These are phyloP conservation scores for Euphydryas editha DNA, from an alignment of 2,888 invertebrate genomes.

Conservation along the genomic window DNA sequence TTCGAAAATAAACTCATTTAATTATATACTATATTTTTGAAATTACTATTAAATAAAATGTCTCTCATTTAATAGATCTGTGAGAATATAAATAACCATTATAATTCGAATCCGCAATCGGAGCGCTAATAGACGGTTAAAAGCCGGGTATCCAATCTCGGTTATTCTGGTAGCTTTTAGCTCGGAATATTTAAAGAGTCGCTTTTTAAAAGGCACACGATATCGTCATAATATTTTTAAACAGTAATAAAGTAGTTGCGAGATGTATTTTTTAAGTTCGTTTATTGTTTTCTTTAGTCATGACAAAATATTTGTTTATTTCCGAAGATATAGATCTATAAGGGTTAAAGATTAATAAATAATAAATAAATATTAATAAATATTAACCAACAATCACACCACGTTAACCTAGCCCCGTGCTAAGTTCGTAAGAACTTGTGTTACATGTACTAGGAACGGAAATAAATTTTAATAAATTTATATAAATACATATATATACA, in stretches of 20 bases:
- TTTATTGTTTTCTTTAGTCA: no score
- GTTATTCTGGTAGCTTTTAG: constrained; percentile 66
- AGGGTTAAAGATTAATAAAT: no score
- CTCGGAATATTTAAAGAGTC: constrained; percentile 57
- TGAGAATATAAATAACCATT: constrained; percentile 28
- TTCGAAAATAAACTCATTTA: neutral
- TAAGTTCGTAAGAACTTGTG: no score
- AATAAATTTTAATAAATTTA: no score
- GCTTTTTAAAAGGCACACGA: constrained; percentile 15
- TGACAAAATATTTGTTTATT: no score
- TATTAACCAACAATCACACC: no score
- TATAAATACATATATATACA: no score
- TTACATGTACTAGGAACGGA: no score
- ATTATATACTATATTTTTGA: neutral
- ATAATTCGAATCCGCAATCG: constrained; percentile 41
- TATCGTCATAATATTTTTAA: constrained; percentile 22
- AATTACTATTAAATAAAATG: neutral
- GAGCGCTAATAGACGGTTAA: constrained; percentile 49
- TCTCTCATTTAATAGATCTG: constrained; percentile 10
- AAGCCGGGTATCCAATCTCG: constrained; percentile 46
- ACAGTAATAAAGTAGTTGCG: neutral
- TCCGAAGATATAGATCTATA: no score
- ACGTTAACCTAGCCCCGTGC: no score
- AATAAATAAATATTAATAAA: no score
- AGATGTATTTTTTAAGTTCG: neutral